Conservation (phyloP, 2,888 invertebrate genomes). For the Penaeus monodon region DNA sequence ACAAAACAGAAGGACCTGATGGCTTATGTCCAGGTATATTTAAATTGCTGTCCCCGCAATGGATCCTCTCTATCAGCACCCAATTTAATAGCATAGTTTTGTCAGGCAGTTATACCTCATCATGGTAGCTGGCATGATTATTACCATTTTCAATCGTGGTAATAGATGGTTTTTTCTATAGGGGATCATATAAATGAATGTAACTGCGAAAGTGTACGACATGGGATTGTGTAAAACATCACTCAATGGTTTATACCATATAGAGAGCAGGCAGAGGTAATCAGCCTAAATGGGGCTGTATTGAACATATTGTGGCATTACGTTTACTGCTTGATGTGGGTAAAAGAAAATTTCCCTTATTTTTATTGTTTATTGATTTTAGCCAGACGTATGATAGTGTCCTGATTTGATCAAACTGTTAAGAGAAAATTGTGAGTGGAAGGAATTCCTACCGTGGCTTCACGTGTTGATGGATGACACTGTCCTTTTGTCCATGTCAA, state of each 20-base stretch:
- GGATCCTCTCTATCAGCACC: no score
- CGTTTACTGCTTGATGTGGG: not conserved
- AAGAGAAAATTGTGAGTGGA: no score
- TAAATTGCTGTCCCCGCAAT: no score
- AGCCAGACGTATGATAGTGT: not conserved
- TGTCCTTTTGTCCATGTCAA: not conserved
- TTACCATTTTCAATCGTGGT: not conserved
- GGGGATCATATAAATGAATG: not conserved
- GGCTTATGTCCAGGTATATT: no score
- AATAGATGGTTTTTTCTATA: not conserved
- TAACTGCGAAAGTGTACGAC: not conserved
- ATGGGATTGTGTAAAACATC: not conserved
- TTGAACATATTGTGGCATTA: not conserved
- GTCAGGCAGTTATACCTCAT: no score
- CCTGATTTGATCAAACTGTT: no score
- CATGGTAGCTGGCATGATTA: no score
- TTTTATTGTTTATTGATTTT: not conserved
- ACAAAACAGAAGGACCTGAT: no score
- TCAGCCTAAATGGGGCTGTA: not conserved
- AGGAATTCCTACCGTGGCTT: not conserved
- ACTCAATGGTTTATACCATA: not conserved
- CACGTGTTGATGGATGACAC: slow-evolving; percentile 4
- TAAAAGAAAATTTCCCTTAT: not conserved
- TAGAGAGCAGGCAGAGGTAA: not conserved
- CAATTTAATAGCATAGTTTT: no score